Percentiles rank a stretch among this genome's conserved stretches.
Conservation (phyloP, 2,797 vertebrate species). For the Perodicticus potto region DNA sequence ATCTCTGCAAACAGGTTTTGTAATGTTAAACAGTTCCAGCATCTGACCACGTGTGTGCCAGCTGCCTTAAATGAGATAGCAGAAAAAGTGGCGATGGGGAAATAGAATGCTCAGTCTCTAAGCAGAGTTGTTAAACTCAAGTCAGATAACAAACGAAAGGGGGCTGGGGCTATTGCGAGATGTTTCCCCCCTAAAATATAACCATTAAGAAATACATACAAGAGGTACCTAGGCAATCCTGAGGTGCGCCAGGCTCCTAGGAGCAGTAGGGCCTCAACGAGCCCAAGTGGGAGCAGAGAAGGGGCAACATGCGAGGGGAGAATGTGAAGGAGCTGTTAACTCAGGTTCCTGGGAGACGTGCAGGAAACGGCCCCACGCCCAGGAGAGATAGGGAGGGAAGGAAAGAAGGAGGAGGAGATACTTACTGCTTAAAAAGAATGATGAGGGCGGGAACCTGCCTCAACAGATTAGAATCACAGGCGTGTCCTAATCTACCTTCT, state of each 20-base stretch:
- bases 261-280: neutral
- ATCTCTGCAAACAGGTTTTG: constrained; percentile 53
- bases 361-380: neutral
- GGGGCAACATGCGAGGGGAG: too few species aligned
- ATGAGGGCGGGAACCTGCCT: neutral
- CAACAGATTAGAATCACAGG: constrained; percentile 38
- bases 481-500: neutral
- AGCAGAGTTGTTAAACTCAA: constrained; percentile 34
- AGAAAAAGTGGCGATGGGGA: neutral
- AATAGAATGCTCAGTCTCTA: constrained; percentile 43
- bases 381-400: neutral
- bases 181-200: neutral
- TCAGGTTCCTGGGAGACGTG: neutral
- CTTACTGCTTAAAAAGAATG: neutral
- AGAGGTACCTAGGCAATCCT: neutral
- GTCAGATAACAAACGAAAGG: constrained; percentile 13
- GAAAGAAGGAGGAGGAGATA: neutral
- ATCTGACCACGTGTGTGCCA: neutral
- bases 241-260: neutral
- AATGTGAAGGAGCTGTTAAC: neutral
- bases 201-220: constrained; percentile 16
- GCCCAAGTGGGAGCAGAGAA: neutral
- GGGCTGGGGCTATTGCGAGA: neutral
- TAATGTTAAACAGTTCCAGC: neutral
- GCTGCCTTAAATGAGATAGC: constrained; percentile 52